Conservation (phyloP, 2,888 invertebrate species). For the Dexiosoma caninum region DNA sequence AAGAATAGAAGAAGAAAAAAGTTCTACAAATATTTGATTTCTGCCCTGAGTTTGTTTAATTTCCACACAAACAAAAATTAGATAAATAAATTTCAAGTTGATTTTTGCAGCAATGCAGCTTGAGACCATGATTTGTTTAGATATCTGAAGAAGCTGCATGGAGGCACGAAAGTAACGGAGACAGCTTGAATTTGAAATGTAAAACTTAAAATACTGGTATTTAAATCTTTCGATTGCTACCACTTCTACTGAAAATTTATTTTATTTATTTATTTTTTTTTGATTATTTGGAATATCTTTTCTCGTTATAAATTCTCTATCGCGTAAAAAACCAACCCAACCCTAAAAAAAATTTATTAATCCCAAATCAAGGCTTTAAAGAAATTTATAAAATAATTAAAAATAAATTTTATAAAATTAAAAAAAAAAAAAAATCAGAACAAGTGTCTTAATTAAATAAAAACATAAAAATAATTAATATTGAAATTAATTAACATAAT, state of each 20-base stretch:
- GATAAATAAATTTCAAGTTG: background rate
- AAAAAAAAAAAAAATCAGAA: slow-evolving; percentile 62
- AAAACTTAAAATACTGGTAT: slow-evolving; percentile 46
- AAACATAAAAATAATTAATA: slow-evolving; percentile 18
- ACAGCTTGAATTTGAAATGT: slow-evolving; percentile 53
- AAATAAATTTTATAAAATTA: slow-evolving; percentile 65
- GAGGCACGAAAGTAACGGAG: background rate
- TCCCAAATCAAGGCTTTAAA: slow-evolving; percentile 70
- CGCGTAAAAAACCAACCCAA: slow-evolving; percentile 4
- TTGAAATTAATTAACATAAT: slow-evolving; percentile 47
- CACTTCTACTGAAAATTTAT: slow-evolving; percentile 40
- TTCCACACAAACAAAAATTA: background rate
- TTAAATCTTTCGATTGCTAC: slow-evolving; percentile 41
- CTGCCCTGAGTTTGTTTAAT: background rate
- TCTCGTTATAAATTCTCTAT: background rate
- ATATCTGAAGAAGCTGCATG: background rate
- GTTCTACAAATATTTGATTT: background rate
- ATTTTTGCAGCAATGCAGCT: background rate
- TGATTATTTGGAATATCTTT: background rate
- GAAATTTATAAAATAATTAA: slow-evolving; percentile 50
- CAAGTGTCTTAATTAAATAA: slow-evolving; percentile 65
- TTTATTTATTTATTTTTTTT: background rate
- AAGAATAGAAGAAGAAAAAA: background rate
- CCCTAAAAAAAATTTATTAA: slow-evolving; percentile 48
- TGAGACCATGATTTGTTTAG: background rate